phyloP scores from a whole-genome alignment of 2,888 invertebrate species.

The Polyommatus icarus region DNA sequence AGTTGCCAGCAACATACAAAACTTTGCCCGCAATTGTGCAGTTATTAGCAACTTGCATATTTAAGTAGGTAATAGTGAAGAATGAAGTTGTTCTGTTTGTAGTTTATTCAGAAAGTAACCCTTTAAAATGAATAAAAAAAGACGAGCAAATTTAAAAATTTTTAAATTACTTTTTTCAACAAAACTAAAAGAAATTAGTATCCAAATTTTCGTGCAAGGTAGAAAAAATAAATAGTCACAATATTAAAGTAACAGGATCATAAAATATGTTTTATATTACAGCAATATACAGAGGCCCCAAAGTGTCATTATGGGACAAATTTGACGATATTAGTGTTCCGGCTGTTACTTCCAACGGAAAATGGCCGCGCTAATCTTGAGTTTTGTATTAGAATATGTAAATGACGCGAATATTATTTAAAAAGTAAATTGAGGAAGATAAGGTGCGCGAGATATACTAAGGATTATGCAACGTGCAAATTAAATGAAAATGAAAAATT shows the following conservation, averaged over 20 bases:
- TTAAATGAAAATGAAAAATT: background rate
- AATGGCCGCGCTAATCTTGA: slow-evolving; percentile 5
- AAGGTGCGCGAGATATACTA: background rate
- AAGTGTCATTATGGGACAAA: slow-evolving; percentile 21
- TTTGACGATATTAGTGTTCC: slow-evolving; percentile 15
- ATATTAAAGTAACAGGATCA: slow-evolving; percentile 12
- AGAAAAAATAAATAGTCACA: background rate
- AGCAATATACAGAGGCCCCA: background rate
- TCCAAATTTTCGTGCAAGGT: background rate
- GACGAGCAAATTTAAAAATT: background rate
- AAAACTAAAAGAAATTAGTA: background rate
- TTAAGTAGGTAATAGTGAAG: too few species aligned
- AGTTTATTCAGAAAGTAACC: too few species aligned
- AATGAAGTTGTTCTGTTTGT: too few species aligned
- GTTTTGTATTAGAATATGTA: background rate
- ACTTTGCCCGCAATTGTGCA: too few species aligned
- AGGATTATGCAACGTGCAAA: background rate
- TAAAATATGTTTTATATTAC: slow-evolving; percentile 21
- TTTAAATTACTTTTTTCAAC: background rate
- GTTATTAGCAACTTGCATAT: too few species aligned
- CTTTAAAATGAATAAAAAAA: too few species aligned
- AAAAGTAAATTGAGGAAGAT: background rate
- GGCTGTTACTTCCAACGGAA: slow-evolving; percentile 11
- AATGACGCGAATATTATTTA: background rate
- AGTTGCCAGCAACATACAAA: too few species aligned